Evolutionary conservation across 2,113 vertebrate species (phyloP).

Genomic region (Recurvirostra avosetta): DNA sequence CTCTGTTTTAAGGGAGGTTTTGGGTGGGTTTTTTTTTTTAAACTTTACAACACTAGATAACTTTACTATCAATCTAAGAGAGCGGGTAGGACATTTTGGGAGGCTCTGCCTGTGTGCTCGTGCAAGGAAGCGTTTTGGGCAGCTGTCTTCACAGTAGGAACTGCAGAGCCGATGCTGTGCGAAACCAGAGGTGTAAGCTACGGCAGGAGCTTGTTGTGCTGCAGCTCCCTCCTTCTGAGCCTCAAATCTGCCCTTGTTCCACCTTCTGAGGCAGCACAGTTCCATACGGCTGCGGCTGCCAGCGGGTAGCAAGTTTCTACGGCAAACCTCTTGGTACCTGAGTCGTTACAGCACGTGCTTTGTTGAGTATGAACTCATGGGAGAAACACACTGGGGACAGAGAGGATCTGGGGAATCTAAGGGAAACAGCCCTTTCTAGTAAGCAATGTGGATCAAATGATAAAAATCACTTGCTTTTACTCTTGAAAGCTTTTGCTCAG

Average conservation of each 20-base stretch:
- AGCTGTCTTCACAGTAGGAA: neutral
- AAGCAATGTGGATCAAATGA: neutral
- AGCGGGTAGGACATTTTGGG: neutral
- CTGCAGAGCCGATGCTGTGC: neutral
- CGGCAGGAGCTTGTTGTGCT: neutral
- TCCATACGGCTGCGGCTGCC: neutral
- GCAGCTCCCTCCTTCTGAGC: neutral
- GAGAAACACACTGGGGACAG: neutral
- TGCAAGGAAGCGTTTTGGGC: neutral
- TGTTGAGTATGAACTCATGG: neutral
- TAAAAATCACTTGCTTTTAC: neutral
- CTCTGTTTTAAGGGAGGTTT: no score
- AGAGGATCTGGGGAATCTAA: neutral
- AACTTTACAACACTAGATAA: neutral
- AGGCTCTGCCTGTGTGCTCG: neutral
- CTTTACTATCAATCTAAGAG: neutral
- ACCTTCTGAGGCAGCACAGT: neutral
- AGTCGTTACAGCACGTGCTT: neutral
- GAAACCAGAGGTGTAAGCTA: neutral
- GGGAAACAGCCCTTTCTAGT: neutral
- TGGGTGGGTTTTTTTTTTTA: neutral
- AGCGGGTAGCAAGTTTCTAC: neutral
- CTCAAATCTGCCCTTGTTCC: neutral
- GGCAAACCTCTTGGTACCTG: fast-evolving
- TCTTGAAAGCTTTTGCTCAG: neutral